Evolutionary conservation across 2,888 invertebrate species (phyloP).

Genomic region (Drosophila paramelanica): DNA sequence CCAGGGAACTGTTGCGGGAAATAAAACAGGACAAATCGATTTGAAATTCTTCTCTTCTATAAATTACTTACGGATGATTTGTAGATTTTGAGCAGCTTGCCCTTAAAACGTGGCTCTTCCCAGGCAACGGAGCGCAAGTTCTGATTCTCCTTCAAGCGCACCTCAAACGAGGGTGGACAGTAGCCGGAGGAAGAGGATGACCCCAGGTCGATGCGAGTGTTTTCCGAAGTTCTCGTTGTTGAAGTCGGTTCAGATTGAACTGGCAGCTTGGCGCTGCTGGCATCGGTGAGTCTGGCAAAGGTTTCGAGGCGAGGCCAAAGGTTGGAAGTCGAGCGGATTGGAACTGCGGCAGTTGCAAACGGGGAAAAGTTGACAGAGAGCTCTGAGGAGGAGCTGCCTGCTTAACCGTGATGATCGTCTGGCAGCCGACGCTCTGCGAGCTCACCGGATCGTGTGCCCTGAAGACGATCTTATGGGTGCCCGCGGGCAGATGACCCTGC

Average conservation of each 20-base stretch:
- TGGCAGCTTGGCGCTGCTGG: slow-evolving; percentile 8
- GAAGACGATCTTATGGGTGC: slow-evolving; percentile 87
- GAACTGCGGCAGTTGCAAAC: neutral
- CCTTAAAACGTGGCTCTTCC: slow-evolving; percentile 88
- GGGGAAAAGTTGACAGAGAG: neutral
- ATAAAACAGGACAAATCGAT: no score
- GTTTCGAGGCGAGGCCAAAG: slow-evolving; percentile 1
- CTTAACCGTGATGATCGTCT: slow-evolving; percentile 87
- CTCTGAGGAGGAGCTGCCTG: slow-evolving; percentile 78
- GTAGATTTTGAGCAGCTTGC: slow-evolving; percentile 82
- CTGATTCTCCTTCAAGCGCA: slow-evolving; percentile 86
- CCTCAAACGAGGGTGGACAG: slow-evolving; percentile 88
- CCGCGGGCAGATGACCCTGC: slow-evolving; percentile 87
- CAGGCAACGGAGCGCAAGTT: slow-evolving; percentile 87
- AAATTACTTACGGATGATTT: slow-evolving; percentile 86
- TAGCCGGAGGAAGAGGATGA: slow-evolving; percentile 74
- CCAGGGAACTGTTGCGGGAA: slow-evolving; percentile 86
- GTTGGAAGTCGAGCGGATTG: slow-evolving; percentile 1
- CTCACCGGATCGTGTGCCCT: slow-evolving; percentile 87
- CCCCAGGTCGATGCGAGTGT: slow-evolving; percentile 55
- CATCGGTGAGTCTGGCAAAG: slow-evolving; percentile 16
- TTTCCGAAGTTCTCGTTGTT: slow-evolving; percentile 16
- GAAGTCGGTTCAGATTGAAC: slow-evolving; percentile 1
- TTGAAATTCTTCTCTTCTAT: no score
- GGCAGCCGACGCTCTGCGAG: slow-evolving; percentile 87